Base-by-base conservation (phyloP, 2,797 vertebrate species). In the Botia kubotai region DNA sequence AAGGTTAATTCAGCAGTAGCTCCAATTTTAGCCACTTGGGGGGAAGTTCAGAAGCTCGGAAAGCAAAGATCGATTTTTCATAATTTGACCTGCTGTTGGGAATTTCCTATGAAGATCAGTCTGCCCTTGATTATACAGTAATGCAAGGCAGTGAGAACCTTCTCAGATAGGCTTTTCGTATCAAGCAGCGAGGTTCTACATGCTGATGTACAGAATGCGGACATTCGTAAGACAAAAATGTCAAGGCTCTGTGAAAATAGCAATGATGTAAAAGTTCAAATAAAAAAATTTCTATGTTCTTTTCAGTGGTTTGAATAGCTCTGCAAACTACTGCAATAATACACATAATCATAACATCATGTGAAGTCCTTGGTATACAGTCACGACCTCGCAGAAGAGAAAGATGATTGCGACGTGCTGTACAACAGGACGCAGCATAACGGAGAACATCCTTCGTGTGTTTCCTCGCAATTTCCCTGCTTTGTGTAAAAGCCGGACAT, bases 351-450 rank as follows among this genome's bases (percentile, higher is more conserved):
- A n/a, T n/a, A n/a, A n/a, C 19, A 26, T 67, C 16, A 57, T 57
- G 19, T 43, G 14, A 19, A 23, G 50, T 77, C 60, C 26, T 53
- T 76, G 62, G 12, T 67, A 43, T 68, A 46, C 11, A 77, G 50
- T 68, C 48, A 66, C 2, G 1, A 77, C 75, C 65, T 58, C 17
- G 14, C 16, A 23, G 16, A 26, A 69, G 50, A 77, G 33, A 68
- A 55, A 57, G 6, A 29, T 46, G 52, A 77, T 68, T 77, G 50
- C 21, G 14, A 33, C 7, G 23, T 55, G 33, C 36, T 36, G 74
- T 29, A 39, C 36, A 39, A 5, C 4, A 50, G 48, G 2, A 50
- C 48, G n/a, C 21, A 2, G 36, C 12, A 75, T 52, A 43, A 65
- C 12, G 13, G 6, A 52, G 26, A 75, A 53, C 7, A 53, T 52